Conservation (phyloP, 2,888 invertebrate genomes). For the Brenthis hecate region DNA sequence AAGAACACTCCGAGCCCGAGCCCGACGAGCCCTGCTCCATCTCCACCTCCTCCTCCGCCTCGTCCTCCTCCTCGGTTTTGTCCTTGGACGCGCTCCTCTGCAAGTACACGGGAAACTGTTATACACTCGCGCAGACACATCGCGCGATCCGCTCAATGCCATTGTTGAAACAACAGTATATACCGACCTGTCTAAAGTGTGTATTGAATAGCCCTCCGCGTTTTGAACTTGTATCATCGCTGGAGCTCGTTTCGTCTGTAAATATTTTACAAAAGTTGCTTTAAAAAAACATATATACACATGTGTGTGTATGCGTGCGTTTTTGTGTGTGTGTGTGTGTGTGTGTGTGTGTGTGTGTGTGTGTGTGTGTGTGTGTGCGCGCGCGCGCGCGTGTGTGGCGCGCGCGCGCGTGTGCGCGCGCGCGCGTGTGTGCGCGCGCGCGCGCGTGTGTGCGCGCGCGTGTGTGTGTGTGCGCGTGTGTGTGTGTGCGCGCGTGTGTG, state of each 20-base stretch:
- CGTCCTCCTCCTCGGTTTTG: slow-evolving; percentile 41
- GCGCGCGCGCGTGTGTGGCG: too few relatives aligned
- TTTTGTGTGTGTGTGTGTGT: too few relatives aligned
- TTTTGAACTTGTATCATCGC: slow-evolving; percentile 50
- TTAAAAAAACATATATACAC: too few relatives aligned
- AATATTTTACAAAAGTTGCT: slow-evolving; percentile 1
- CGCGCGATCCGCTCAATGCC: too few relatives aligned
- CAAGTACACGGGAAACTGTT: slow-evolving; percentile 37
- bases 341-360: too few relatives aligned
- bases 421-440: too few relatives aligned
- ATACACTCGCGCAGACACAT: too few relatives aligned
- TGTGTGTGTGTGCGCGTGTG: neutral
- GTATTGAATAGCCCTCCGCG: slow-evolving; percentile 35
- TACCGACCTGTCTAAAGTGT: slow-evolving; percentile 44
- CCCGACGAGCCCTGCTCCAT: slow-evolving; percentile 44
- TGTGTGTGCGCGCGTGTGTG: too few relatives aligned
- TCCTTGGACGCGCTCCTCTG: slow-evolving; percentile 8
- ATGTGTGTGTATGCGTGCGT: too few relatives aligned
- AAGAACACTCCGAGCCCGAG: slow-evolving; percentile 48
- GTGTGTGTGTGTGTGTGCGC: too few relatives aligned
- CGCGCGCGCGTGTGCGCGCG: too few relatives aligned
- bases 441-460: neutral
- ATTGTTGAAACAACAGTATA: neutral
- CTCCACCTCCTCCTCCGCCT: slow-evolving; percentile 44
- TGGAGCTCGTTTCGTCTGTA: slow-evolving; percentile 50